phyloP scores from a whole-genome alignment of 2,113 vertebrate species.

The Etheostoma spectabile region DNA sequence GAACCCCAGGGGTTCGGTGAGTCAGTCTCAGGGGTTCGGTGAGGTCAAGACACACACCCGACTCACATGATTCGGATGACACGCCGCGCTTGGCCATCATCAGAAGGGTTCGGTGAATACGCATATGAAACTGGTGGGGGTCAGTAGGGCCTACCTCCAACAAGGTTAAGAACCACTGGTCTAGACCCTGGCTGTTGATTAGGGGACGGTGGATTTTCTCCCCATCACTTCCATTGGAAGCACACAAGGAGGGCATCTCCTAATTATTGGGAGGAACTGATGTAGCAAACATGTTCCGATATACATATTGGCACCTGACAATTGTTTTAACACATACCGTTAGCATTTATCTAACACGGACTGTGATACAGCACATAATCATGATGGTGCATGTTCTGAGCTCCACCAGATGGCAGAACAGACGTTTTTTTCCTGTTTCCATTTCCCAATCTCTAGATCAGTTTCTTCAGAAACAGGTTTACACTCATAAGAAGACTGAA shows the following conservation, averaged over 20 bases:
- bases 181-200: background rate
- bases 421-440: background rate
- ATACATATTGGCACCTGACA: background rate
- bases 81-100: too few species aligned
- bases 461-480: background rate
- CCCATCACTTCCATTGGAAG: background rate
- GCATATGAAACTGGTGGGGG: too few species aligned
- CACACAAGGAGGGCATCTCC: background rate
- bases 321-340: too few species aligned
- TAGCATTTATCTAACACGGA: background rate
- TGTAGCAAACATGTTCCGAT: background rate
- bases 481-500: background rate
- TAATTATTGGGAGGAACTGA: background rate
- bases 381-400: background rate
- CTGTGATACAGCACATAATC: background rate
- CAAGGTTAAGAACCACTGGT: too few species aligned
- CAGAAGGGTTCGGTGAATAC: too few species aligned
- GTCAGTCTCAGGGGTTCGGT: too few species aligned
- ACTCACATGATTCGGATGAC: too few species aligned
- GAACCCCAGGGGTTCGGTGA: too few species aligned
- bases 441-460: background rate
- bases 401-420: slow-evolving; percentile 50
- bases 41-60: too few species aligned
- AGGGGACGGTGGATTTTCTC: background rate
- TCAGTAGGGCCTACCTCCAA: too few species aligned